Conservation (phyloP, 37 sponge, comb jelly and placozoan species). For the Hexactinellida sp. region DNA sequence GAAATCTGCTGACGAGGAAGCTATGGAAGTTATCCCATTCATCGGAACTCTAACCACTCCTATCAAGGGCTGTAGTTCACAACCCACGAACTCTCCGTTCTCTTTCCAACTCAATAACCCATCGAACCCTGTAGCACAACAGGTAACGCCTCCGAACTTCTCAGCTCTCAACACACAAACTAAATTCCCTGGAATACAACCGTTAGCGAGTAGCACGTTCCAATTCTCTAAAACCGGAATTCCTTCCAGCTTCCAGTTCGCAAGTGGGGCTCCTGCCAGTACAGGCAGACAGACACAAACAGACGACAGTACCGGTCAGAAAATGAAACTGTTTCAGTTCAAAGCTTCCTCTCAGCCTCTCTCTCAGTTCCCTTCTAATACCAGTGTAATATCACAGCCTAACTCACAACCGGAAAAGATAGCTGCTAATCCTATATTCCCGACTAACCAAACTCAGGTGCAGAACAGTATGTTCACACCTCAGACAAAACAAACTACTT, state of each 20-base stretch:
- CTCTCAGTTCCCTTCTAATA: background rate
- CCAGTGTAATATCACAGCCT: background rate
- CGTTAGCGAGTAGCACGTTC: background rate
- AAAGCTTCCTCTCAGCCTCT: background rate
- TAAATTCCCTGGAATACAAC: background rate
- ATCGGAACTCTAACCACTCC: background rate
- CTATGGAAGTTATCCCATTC: constrained; percentile 6
- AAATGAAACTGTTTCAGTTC: background rate
- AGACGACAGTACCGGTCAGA: background rate
- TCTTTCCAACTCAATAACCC: background rate
- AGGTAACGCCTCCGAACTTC: background rate
- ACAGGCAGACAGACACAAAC: background rate
- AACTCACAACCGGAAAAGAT: background rate
- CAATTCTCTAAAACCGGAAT: background rate
- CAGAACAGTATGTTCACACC: background rate
- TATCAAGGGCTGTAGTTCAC: background rate
- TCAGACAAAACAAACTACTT: background rate
- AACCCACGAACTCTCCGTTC: background rate
- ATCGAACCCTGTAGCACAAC: background rate
- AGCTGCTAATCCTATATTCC: background rate
- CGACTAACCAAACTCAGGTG: background rate
- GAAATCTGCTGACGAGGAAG: background rate
- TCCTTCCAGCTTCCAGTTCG: background rate
- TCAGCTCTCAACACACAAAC: background rate
- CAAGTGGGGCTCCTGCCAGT: background rate